phyloP scores from a whole-genome alignment of 2,888 invertebrate genomes.

The Protodeltote pygarga region DNA sequence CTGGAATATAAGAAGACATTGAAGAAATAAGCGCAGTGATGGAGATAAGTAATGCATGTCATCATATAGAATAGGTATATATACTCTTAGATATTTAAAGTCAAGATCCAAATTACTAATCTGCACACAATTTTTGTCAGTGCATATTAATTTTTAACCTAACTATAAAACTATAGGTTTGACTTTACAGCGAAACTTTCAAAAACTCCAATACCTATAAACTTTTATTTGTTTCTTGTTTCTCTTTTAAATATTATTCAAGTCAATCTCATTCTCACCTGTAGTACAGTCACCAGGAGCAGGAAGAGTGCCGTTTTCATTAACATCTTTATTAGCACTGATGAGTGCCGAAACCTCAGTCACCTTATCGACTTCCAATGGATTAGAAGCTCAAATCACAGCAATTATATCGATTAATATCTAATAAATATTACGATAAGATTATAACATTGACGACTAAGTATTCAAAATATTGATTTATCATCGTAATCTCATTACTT shows the following conservation, averaged over 20 bases:
- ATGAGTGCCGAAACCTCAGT: slow-evolving; percentile 9
- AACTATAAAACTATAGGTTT: no score
- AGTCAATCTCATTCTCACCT: slow-evolving; percentile 56
- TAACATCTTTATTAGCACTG: slow-evolving; percentile 61
- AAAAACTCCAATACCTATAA: no score
- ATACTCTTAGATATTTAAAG: no score
- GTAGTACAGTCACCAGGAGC: slow-evolving; percentile 56
- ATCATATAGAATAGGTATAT: background rate
- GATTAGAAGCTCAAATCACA: slow-evolving; percentile 27
- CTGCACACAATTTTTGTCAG: no score
- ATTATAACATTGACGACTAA: slow-evolving; percentile 25
- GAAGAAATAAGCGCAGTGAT: background rate
- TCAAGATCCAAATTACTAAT: no score
- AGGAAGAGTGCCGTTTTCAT: slow-evolving; percentile 56
- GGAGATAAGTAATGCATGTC: background rate
- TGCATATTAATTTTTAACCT: no score
- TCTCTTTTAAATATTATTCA: no score
- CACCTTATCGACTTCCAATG: slow-evolving; percentile 19
- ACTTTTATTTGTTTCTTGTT: no score
- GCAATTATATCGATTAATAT: slow-evolving; percentile 24
- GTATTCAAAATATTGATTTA: slow-evolving; percentile 2
- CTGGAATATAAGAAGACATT: slow-evolving; percentile 38
- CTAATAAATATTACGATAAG: slow-evolving; percentile 27
- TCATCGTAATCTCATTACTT: slow-evolving; percentile 2
- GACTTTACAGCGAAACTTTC: no score